Evolutionary conservation across 2,113 vertebrate species (phyloP).

Genomic region (Spermophilus dauricus): DNA sequence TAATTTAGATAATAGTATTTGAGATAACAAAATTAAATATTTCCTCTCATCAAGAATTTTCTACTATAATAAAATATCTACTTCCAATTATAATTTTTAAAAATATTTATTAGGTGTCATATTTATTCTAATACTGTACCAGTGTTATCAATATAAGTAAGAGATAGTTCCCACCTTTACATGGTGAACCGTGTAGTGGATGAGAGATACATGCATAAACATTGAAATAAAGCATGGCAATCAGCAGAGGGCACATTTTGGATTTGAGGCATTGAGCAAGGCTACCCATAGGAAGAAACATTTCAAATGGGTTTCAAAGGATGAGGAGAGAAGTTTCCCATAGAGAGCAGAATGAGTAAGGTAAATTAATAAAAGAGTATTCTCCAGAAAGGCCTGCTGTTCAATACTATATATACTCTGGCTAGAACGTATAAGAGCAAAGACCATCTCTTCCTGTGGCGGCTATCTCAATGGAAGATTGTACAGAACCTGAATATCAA

Average conservation of each 20-base stretch:
- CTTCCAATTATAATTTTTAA: background rate
- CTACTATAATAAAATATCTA: background rate
- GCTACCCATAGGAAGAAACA: background rate
- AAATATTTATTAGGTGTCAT: background rate
- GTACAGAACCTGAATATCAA: background rate
- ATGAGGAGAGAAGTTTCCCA: background rate
- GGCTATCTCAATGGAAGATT: background rate
- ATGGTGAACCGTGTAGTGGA: background rate
- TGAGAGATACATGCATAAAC: background rate
- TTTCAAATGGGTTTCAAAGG: slow-evolving; percentile 35
- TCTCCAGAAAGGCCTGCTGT: background rate
- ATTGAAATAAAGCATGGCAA: background rate
- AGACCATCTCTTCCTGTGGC: background rate
- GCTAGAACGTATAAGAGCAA: background rate
- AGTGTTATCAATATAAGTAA: background rate
- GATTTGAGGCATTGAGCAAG: background rate
- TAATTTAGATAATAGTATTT: background rate
- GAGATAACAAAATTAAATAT: background rate
- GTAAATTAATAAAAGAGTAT: background rate
- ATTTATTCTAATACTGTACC: background rate
- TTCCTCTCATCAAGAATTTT: background rate
- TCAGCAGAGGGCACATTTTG: background rate
- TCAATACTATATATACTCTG: background rate
- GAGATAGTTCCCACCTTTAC: background rate
- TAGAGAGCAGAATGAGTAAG: background rate